phyloP scores from a whole-genome alignment of 37 sponge, comb jelly and placozoan species.

The Spongia lamella region DNA sequence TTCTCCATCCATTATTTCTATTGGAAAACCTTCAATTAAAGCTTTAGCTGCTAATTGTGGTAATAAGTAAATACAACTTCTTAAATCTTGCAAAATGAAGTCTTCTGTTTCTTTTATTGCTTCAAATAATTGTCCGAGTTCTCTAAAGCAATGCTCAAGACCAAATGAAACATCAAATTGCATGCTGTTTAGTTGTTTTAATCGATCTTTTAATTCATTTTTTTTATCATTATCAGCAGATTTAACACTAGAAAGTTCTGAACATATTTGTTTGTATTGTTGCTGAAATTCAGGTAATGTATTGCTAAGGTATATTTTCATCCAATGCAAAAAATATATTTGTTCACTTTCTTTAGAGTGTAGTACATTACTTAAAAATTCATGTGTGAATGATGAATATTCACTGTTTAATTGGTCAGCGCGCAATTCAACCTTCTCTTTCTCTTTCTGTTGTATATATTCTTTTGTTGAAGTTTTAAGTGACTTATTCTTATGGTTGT shows the following conservation, averaged over 20 bases:
- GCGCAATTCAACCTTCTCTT: background rate
- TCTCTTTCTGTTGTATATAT: background rate
- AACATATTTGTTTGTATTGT: too few species aligned
- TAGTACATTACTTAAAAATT: background rate
- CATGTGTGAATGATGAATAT: background rate
- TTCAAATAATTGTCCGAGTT: slow-evolving; percentile 22
- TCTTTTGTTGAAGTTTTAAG: background rate
- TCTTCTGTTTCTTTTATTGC: background rate
- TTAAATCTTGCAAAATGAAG: background rate
- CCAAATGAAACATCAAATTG: slow-evolving; percentile 15
- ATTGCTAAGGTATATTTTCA: slow-evolving; percentile 1
- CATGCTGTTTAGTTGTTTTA: slow-evolving; percentile 3
- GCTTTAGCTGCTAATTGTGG: slow-evolving; percentile 36
- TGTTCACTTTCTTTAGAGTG: background rate
- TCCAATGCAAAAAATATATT: slow-evolving; percentile 4
- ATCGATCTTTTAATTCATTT: background rate
- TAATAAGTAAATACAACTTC: background rate
- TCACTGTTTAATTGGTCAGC: background rate
- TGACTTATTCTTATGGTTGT: too few species aligned
- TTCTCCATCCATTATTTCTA: slow-evolving; percentile 45
- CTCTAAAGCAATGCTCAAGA: slow-evolving; percentile 17
- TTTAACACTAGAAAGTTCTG: too few species aligned
- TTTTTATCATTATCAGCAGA: too few species aligned
- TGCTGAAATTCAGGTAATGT: too few species aligned
- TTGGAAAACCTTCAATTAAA: slow-evolving; percentile 32